Evolutionary conservation across 2,888 invertebrate genomes (phyloP).

Genomic region (Heliconius ethilla): DNA sequence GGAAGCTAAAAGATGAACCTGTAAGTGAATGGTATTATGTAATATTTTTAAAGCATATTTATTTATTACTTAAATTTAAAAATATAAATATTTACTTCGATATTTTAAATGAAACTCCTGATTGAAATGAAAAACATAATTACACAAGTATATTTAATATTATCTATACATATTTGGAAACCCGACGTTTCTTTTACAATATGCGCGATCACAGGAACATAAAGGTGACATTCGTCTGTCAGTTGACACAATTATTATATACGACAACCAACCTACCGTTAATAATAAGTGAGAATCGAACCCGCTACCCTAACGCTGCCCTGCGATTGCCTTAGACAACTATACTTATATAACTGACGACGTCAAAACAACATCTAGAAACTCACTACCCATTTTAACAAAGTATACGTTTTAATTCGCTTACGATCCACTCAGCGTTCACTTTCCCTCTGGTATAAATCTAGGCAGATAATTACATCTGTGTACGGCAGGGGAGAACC

Average conservation of each 20-base stretch:
- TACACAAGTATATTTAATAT: too few relatives aligned
- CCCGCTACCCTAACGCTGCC: neutral
- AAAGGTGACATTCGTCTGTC: too few relatives aligned
- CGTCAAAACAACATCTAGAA: neutral
- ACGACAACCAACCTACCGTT: too few relatives aligned
- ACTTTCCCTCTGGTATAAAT: conserved; percentile 41
- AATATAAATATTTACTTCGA: too few relatives aligned
- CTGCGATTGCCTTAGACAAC: neutral
- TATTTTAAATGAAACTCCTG: too few relatives aligned
- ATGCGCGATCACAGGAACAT: too few relatives aligned
- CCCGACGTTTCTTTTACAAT: too few relatives aligned
- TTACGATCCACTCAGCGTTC: conserved; percentile 38
- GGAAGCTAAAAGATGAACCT: neutral
- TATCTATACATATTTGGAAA: too few relatives aligned
- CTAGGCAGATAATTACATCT: conserved; percentile 59
- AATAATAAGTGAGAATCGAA: neutral
- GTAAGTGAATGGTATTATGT: neutral
- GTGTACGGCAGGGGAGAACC: conserved; percentile 66
- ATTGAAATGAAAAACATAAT: too few relatives aligned
- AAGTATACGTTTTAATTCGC: conserved; percentile 40
- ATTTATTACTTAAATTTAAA: neutral
- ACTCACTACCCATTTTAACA: conserved; percentile 2
- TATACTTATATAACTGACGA: neutral
- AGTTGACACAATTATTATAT: too few relatives aligned
- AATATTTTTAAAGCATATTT: neutral